phyloP scores from a whole-genome alignment of 2,113 vertebrate genomes.

The Falco punctatus region DNA sequence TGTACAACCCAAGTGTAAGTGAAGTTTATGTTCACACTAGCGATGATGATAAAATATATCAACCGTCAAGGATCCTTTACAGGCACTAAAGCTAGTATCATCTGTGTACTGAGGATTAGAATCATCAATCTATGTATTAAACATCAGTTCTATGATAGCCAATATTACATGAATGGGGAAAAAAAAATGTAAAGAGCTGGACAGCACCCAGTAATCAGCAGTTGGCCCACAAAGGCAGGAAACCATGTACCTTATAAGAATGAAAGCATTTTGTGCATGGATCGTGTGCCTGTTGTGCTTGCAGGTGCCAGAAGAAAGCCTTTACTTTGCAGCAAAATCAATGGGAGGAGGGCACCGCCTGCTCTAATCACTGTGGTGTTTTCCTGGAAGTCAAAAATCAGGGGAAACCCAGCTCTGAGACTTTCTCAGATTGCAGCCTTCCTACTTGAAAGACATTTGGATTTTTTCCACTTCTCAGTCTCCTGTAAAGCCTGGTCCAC shows the following conservation, averaged over 20 bases:
- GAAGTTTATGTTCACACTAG: neutral
- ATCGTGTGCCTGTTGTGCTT: neutral
- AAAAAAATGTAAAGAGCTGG: neutral
- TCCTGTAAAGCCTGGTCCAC: neutral
- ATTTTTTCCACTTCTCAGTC: neutral
- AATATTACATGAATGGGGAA: neutral
- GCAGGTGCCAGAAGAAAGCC: neutral
- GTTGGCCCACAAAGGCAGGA: constrained; percentile 23
- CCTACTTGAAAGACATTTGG: neutral
- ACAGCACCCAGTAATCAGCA: neutral
- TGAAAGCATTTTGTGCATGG: neutral
- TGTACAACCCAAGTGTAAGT: neutral
- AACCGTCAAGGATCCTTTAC: neutral
- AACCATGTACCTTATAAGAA: neutral
- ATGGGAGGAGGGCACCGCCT: neutral
- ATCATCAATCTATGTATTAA: neutral
- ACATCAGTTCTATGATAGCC: neutral
- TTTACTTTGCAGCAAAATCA: neutral
- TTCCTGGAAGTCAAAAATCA: neutral
- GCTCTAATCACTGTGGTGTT: neutral
- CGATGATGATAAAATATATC: neutral
- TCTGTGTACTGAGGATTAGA: neutral
- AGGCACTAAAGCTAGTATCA: neutral
- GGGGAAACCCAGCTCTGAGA: neutral
- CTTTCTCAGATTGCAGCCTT: neutral